phyloP scores from a whole-genome alignment of 2,113 vertebrate genomes.

The Trochalopteron elliotii region DNA sequence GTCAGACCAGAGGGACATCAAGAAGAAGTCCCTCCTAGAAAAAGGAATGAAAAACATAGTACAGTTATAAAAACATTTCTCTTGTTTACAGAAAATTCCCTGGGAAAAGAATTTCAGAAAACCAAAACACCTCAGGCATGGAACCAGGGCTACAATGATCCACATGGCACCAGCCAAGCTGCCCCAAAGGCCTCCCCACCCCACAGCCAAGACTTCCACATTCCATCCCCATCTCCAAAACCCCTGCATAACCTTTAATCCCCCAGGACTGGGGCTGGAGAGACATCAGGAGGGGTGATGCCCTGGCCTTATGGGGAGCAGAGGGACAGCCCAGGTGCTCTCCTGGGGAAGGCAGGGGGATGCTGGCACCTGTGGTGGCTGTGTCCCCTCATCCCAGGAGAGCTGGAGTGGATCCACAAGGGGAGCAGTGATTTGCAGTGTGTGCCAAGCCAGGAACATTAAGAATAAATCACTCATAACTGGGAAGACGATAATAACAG shows the following conservation, averaged over 20 bases:
- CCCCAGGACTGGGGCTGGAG: not conserved
- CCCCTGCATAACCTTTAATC: not conserved
- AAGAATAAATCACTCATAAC: slow-evolving; percentile 10
- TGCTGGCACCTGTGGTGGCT: not conserved
- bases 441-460: not conserved
- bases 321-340: not conserved
- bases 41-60: too few species aligned
- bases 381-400: not conserved
- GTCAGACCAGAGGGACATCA: too few species aligned
- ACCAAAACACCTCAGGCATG: too few species aligned
- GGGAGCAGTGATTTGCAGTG: not conserved
- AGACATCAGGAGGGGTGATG: not conserved
- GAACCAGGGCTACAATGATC: too few species aligned
- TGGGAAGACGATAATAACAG: not conserved
- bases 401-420: not conserved
- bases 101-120: too few species aligned
- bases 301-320: not conserved
- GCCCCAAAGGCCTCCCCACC: not conserved
- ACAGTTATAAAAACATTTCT: too few species aligned
- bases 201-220: not conserved
- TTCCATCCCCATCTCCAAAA: not conserved
- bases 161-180: not conserved
- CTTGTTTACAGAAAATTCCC: too few species aligned
- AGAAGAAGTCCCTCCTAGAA: too few species aligned
- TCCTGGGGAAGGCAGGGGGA: not conserved